These are phyloP conservation scores for Chelonus insularis DNA, from an alignment of 1,140 invertebrate species.

Conservation along the genomic window DNA sequence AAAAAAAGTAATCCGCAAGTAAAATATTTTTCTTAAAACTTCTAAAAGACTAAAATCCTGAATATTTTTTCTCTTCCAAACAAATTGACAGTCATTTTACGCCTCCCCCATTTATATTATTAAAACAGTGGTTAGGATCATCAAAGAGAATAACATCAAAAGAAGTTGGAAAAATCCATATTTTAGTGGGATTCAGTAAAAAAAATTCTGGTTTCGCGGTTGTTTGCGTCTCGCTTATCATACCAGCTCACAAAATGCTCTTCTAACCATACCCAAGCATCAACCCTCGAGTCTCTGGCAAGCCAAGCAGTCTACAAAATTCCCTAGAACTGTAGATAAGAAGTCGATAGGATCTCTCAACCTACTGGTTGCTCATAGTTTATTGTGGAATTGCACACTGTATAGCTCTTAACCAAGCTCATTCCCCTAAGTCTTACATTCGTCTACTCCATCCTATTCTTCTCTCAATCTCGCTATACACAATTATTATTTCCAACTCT, in stretches of 20 bases:
- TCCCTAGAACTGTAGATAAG: background rate
- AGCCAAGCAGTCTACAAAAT: background rate
- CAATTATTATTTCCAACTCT: background rate
- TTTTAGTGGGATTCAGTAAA: background rate
- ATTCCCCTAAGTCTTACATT: background rate
- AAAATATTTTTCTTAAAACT: background rate
- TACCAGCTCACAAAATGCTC: background rate
- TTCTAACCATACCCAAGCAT: background rate
- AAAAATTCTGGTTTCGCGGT: background rate
- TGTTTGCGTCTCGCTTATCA: constrained; percentile 1
- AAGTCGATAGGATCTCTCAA: background rate
- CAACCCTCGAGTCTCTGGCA: background rate
- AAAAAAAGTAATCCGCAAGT: background rate
- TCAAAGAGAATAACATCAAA: too few relatives aligned
- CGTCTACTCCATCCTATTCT: background rate
- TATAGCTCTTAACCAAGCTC: background rate
- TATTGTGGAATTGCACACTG: background rate
- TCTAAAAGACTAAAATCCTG: too few relatives aligned
- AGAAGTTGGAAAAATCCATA: too few relatives aligned
- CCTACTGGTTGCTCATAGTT: background rate
- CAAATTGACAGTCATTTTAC: too few relatives aligned
- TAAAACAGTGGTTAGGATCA: too few relatives aligned
- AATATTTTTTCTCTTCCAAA: too few relatives aligned
- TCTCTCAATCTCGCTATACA: background rate
- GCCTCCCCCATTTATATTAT: too few relatives aligned